phyloP scores from a whole-genome alignment of 2,113 vertebrate species.

The Ptyas mucosa region DNA sequence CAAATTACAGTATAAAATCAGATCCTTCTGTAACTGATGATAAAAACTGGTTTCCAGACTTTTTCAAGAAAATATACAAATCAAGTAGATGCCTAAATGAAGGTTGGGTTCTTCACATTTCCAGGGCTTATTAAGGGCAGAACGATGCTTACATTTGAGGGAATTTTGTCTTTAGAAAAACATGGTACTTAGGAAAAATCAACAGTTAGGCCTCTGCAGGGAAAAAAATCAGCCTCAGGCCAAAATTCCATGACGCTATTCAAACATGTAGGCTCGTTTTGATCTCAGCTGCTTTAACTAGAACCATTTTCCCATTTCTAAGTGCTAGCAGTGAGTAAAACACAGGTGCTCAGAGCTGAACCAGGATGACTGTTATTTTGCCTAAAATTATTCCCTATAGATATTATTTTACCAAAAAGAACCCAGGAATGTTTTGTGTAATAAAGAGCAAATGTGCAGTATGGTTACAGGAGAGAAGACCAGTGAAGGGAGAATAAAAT shows the following conservation, averaged over 20 bases:
- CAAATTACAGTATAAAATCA: background rate
- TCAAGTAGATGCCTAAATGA: conserved; percentile 46
- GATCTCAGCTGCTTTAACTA: background rate
- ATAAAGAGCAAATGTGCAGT: background rate
- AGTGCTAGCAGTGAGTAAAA: background rate
- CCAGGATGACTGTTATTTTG: background rate
- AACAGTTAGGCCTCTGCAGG: background rate
- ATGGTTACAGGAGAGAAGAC: background rate
- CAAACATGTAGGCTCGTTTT: background rate
- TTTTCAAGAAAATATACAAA: conserved; percentile 38
- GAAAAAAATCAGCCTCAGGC: background rate
- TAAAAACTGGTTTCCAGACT: background rate
- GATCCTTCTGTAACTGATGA: background rate
- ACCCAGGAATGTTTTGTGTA: background rate
- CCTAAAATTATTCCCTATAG: background rate
- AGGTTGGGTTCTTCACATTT: background rate
- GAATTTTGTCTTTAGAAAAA: background rate
- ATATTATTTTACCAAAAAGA: background rate
- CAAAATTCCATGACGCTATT: background rate
- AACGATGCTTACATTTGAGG: background rate
- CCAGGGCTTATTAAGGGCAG: background rate
- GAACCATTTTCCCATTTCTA: background rate
- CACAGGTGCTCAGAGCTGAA: background rate
- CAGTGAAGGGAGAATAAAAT: background rate
- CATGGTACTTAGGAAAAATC: background rate